phyloP scores from a whole-genome alignment of 2,113 vertebrate genomes.

The Plectropomus leopardus region DNA sequence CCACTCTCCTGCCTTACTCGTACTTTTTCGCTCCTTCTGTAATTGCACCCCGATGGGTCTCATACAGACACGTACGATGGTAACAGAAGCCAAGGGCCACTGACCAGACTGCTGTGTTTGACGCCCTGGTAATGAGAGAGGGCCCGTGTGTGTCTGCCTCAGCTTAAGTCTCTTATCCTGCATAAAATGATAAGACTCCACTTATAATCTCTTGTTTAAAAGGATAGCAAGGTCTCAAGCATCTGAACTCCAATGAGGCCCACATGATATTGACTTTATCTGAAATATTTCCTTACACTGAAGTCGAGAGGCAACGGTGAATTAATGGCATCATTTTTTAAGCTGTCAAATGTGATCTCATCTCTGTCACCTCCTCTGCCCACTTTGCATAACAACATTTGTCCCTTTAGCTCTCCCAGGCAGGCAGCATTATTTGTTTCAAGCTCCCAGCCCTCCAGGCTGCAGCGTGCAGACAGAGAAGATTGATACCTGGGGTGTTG shows the following conservation, averaged over 20 bases:
- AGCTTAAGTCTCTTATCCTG: not conserved
- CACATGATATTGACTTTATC: not conserved
- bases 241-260: not conserved
- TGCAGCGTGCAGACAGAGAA: conserved; percentile 40
- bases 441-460: conserved; percentile 23
- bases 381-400: conserved; percentile 41
- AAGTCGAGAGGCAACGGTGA: not conserved
- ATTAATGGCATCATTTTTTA: conserved; percentile 20
- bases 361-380: conserved; percentile 20
- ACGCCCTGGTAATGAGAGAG: too few species aligned
- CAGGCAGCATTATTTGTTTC: conserved; percentile 39
- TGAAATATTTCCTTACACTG: not conserved
- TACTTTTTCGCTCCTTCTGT: too few species aligned
- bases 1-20: too few species aligned
- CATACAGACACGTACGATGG: too few species aligned
- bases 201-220: not conserved
- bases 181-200: not conserved
- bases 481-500: conserved; percentile 67
- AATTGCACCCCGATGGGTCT: too few species aligned
- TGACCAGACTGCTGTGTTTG: too few species aligned
- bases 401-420: not conserved
- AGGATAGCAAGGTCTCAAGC: not conserved
- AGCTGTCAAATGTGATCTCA: conserved; percentile 23
- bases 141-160: not conserved
- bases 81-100: too few species aligned